Conservation (phyloP, 2,113 vertebrate genomes). For the Erinaceus europaeus region DNA sequence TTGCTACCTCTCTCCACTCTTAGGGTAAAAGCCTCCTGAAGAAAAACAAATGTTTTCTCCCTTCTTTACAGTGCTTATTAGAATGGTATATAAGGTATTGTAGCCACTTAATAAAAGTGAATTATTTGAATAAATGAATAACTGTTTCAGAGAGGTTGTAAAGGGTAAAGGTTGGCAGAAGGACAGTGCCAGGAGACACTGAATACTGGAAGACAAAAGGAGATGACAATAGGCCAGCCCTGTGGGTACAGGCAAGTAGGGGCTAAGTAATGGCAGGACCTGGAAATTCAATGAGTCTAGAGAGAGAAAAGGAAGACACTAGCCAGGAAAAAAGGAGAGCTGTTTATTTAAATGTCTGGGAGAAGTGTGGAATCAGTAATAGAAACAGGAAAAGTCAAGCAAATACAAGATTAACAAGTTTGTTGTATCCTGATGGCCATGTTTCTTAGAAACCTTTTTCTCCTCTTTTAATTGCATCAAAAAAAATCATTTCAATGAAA, state of each 20-base stretch:
- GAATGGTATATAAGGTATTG: neutral
- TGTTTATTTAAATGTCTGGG: neutral
- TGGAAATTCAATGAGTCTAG: neutral
- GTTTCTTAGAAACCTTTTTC: neutral
- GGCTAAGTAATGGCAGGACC: neutral
- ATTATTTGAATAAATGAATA: neutral
- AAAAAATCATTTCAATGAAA: neutral
- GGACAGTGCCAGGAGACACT: neutral
- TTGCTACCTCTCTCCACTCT: neutral
- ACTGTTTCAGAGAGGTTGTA: neutral
- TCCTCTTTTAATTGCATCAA: neutral
- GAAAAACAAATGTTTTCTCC: neutral
- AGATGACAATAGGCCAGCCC: neutral
- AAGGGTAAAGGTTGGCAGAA: neutral
- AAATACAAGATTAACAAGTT: neutral
- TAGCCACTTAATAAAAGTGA: neutral
- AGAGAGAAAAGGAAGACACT: neutral
- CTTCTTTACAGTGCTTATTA: neutral
- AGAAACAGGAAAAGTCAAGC: neutral
- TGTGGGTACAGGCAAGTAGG: too few relatives aligned
- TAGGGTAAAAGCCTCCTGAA: neutral
- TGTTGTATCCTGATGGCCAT: neutral
- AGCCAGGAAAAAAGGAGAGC: neutral
- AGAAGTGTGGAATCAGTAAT: neutral
- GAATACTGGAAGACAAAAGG: neutral